Evolutionary conservation across 2,888 invertebrate genomes (phyloP).

Genomic region (Muscina levida): DNA sequence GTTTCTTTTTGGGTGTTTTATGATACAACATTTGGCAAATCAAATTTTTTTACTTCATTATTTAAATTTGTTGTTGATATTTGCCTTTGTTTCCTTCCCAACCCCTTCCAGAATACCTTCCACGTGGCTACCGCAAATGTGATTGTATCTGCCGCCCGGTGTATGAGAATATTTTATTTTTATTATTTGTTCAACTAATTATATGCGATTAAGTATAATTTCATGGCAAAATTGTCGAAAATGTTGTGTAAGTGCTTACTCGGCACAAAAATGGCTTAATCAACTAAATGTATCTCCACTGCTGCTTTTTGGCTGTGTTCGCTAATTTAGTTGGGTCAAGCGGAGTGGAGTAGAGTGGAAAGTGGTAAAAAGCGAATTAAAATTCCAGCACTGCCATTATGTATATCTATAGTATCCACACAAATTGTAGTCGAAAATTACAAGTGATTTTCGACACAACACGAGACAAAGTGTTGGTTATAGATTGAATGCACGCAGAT

Average conservation of each 20-base stretch:
- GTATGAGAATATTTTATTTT: slow-evolving; percentile 13
- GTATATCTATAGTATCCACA: background rate
- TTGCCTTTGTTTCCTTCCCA: background rate
- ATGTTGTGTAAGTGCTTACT: slow-evolving; percentile 41
- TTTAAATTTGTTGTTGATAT: slow-evolving; percentile 14
- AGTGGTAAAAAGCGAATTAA: slow-evolving; percentile 13
- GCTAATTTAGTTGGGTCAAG: slow-evolving; percentile 11
- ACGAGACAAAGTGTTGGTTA: no score
- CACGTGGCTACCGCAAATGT: no score
- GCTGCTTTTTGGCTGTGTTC: background rate
- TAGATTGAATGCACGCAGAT: no score
- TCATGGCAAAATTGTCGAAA: slow-evolving; percentile 40
- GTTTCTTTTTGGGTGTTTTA: slow-evolving; percentile 6
- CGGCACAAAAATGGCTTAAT: slow-evolving; percentile 45
- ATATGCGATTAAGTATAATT: slow-evolving; percentile 53
- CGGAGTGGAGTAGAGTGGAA: background rate
- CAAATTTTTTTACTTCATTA: background rate
- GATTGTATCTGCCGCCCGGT: background rate
- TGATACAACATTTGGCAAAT: slow-evolving; percentile 6
- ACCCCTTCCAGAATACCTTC: no score
- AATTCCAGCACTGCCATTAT: background rate
- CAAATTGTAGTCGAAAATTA: background rate
- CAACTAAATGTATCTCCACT: slow-evolving; percentile 36
- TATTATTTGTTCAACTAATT: slow-evolving; percentile 53
- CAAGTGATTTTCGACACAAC: background rate